Conservation (phyloP, 2,113 vertebrate genomes). For the Centrocercus urophasianus region DNA sequence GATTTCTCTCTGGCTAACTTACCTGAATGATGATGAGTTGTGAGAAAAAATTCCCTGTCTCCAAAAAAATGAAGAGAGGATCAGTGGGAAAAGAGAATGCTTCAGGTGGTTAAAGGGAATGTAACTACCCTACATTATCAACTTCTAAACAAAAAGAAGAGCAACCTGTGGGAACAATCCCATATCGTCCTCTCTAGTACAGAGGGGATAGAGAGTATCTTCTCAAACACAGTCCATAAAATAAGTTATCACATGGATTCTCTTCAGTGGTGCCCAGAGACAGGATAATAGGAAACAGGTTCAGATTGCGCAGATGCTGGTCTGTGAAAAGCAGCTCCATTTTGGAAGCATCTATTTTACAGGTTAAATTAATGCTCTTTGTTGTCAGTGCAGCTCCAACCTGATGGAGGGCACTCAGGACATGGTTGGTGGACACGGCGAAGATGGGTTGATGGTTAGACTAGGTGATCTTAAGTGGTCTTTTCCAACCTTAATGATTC, state of each 20-base stretch:
- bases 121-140: not conserved
- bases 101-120: not conserved
- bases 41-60: not conserved
- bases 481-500: too few species aligned
- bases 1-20: slow-evolving; percentile 25
- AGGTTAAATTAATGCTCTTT: not conserved
- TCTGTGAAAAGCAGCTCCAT: not conserved
- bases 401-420: not conserved
- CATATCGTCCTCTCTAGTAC: not conserved
- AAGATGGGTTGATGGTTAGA: too few species aligned
- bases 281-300: not conserved
- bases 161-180: not conserved
- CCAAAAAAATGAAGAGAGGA: not conserved
- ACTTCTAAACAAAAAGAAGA: not conserved
- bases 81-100: not conserved
- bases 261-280: not conserved
- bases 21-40: not conserved
- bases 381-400: not conserved
- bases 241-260: not conserved
- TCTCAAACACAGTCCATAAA: not conserved
- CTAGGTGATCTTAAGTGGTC: too few species aligned
- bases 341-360: not conserved
- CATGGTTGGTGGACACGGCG: too few species aligned
- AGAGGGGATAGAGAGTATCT: not conserved
- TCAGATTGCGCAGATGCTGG: not conserved